Evolutionary conservation across 1,140 invertebrate species (phyloP).

Genomic region (Andrena cerasifolii): DNA sequence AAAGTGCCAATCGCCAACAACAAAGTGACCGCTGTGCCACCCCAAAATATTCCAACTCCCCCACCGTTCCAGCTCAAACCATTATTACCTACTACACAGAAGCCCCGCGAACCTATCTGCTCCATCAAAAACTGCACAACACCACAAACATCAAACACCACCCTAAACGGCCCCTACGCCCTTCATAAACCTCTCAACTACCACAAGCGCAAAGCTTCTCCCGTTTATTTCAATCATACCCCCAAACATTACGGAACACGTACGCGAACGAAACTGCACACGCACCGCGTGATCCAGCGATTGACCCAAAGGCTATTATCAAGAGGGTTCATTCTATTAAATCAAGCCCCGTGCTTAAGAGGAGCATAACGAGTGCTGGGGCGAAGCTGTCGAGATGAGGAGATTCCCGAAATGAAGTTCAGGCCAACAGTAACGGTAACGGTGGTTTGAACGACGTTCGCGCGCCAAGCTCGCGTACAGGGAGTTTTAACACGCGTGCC

Average conservation of each 20-base stretch:
- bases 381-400: background rate
- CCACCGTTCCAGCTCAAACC: no score
- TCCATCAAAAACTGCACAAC: no score
- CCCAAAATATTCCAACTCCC: no score
- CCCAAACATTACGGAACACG: background rate
- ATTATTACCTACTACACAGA: no score
- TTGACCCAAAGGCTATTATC: constrained; percentile 11
- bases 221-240: background rate
- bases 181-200: no score
- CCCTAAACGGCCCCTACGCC: no score
- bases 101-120: no score
- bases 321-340: constrained; percentile 24
- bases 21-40: no score
- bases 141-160: no score
- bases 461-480: background rate
- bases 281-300: background rate
- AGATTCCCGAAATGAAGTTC: constrained; percentile 33
- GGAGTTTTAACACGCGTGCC: constrained; percentile 25
- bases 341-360: constrained; percentile 24
- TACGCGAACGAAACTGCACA: constrained; percentile 17
- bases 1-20: no score
- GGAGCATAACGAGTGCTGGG: background rate
- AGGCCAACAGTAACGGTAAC: constrained; percentile 19
- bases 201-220: background rate
- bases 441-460: constrained; percentile 7